phyloP scores from a whole-genome alignment of 64 coral and sea anemone species.

The Porites lutea region DNA sequence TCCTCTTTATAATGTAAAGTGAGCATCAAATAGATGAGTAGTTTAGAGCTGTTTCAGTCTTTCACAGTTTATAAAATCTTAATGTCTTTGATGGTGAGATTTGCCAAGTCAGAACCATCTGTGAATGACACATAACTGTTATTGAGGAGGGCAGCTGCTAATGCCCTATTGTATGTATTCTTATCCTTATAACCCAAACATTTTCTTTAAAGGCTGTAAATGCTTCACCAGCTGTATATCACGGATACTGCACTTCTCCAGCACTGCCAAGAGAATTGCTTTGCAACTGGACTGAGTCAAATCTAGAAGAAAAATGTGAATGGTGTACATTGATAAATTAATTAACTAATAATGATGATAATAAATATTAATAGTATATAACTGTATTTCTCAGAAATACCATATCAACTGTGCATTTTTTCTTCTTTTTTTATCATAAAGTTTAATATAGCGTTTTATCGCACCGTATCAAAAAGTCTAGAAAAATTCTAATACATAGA shows the following conservation, averaged over 20 bases:
- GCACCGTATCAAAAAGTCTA: background rate
- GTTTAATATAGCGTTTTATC: too few species aligned
- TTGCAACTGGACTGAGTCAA: constrained; percentile 44
- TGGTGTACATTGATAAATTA: background rate
- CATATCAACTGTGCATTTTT: constrained; percentile 11
- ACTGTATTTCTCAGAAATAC: constrained; percentile 11
- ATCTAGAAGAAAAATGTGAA: constrained; percentile 28
- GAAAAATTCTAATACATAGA: constrained; percentile 7
- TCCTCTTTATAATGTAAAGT: constrained; percentile 1
- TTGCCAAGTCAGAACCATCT: constrained; percentile 12
- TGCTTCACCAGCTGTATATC: constrained; percentile 39
- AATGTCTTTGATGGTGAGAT: constrained; percentile 14
- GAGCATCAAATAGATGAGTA: constrained; percentile 6
- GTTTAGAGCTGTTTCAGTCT: constrained; percentile 10
- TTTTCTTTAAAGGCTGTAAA: constrained; percentile 30
- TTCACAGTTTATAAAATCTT: constrained; percentile 26
- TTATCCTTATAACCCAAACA: constrained; percentile 28
- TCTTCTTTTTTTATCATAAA: background rate
- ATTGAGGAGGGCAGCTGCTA: background rate
- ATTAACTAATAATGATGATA: background rate
- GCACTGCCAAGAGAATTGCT: constrained; percentile 25
- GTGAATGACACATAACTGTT: constrained; percentile 27
- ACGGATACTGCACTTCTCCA: constrained; percentile 21
- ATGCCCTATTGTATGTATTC: background rate
- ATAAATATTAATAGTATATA: constrained; percentile 13